Evolutionary conservation across 2,888 invertebrate species (phyloP).

Genomic region (Sarcophaga caerulescens): DNA sequence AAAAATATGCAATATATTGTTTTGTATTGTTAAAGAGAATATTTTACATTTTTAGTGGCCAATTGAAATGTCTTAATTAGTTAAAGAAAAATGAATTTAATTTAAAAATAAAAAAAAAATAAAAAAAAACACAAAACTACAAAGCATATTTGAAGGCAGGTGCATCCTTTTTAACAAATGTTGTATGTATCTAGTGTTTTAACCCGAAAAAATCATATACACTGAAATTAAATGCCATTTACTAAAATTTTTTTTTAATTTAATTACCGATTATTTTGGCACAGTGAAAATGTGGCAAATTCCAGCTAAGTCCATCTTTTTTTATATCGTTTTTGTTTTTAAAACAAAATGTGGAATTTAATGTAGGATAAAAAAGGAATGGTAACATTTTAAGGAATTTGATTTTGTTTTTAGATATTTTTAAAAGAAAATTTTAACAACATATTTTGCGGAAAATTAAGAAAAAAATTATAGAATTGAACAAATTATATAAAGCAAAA

Average conservation of each 20-base stretch:
- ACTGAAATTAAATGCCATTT: constrained; percentile 54
- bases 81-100: constrained; percentile 47
- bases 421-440: constrained; percentile 26
- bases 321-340: constrained; percentile 44
- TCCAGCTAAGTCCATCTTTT: constrained; percentile 73
- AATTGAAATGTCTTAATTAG: constrained; percentile 18
- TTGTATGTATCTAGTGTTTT: constrained; percentile 15
- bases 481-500: constrained; percentile 58
- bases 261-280: constrained; percentile 71
- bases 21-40: not conserved
- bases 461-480: constrained; percentile 29
- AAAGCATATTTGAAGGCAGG: constrained; percentile 54
- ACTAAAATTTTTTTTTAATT: constrained; percentile 32
- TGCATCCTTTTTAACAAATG: constrained; percentile 39
- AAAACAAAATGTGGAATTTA: constrained; percentile 43
- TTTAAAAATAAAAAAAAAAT: constrained; percentile 40
- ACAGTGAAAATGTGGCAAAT: constrained; percentile 67
- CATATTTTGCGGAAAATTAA: constrained; percentile 33
- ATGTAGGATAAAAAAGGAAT: constrained; percentile 43
- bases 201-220: constrained; percentile 36
- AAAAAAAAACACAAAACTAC: constrained; percentile 60
- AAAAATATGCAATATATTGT: constrained; percentile 45
- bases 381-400: constrained; percentile 14
- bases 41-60: constrained; percentile 4
- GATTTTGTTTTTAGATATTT: constrained; percentile 24